phyloP scores from a whole-genome alignment of 1,140 invertebrate species.

The Musca vetustissima region DNA sequence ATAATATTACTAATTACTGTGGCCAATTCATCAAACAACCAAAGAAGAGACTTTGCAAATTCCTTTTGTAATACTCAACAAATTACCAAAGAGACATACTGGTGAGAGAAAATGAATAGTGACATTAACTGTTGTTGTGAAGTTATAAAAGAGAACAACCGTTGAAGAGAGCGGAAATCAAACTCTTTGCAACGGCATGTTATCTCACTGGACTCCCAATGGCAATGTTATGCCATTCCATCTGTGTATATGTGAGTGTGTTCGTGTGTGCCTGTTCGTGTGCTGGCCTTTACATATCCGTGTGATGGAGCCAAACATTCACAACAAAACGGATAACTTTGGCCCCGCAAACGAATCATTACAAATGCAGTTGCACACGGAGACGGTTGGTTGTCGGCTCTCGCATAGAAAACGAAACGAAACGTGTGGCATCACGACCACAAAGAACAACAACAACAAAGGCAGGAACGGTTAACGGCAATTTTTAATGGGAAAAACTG shows the following conservation, averaged over 20 bases:
- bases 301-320: slow-evolving; percentile 17
- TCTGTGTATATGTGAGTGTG: neutral
- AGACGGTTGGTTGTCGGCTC: slow-evolving; percentile 1
- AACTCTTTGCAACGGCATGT: neutral
- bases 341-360: neutral
- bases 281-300: neutral
- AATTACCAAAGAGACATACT: too few species aligned
- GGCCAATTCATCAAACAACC: too few species aligned
- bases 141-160: too few species aligned
- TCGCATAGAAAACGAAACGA: neutral
- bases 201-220: slow-evolving; percentile 1
- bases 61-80: too few species aligned
- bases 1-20: too few species aligned
- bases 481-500: neutral
- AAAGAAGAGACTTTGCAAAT: too few species aligned
- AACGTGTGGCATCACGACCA: slow-evolving; percentile 1
- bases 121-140: too few species aligned
- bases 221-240: slow-evolving; percentile 6
- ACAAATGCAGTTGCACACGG: slow-evolving; percentile 21
- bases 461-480: slow-evolving; percentile 6
- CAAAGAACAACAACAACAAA: too few species aligned
- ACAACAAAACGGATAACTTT: too few species aligned
- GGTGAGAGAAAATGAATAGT: too few species aligned
- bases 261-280: too few species aligned
- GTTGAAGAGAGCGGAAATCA: too few species aligned